Conservation (phyloP, 2,797 vertebrate species). For the Sandelia bainsii region DNA sequence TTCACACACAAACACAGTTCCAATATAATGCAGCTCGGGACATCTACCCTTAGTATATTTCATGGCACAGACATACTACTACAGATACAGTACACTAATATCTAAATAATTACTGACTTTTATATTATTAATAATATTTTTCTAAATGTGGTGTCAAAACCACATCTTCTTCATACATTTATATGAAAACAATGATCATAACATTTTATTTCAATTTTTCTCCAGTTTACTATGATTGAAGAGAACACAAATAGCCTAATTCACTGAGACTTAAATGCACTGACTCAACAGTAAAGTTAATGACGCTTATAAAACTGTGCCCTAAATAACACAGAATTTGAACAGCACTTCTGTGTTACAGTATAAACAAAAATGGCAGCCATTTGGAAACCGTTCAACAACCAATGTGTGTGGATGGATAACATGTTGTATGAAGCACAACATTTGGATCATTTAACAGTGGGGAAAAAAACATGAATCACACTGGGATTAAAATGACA, state of each 20-base stretch:
- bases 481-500: not conserved
- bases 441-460: constrained; percentile 12
- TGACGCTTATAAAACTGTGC: not conserved
- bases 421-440: not conserved
- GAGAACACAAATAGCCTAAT: not conserved
- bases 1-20: constrained; percentile 28
- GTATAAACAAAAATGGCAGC: not conserved
- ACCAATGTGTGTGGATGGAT: not conserved
- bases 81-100: no score
- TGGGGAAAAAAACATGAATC: not conserved
- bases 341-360: not conserved
- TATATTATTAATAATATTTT: no score
- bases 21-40: not conserved
- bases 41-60: not conserved
- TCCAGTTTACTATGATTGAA: not conserved
- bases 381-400: constrained; percentile 14
- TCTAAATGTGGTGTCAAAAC: no score
- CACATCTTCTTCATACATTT: not conserved
- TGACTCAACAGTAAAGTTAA: constrained; percentile 8
- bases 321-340: not conserved
- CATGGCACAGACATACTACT: no score
- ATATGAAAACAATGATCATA: no score
- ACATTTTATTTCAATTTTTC: not conserved
- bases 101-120: no score
- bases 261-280: not conserved